Evolutionary conservation across 2,113 vertebrate genomes (phyloP).

Genomic region (Vulpes ferrilata): DNA sequence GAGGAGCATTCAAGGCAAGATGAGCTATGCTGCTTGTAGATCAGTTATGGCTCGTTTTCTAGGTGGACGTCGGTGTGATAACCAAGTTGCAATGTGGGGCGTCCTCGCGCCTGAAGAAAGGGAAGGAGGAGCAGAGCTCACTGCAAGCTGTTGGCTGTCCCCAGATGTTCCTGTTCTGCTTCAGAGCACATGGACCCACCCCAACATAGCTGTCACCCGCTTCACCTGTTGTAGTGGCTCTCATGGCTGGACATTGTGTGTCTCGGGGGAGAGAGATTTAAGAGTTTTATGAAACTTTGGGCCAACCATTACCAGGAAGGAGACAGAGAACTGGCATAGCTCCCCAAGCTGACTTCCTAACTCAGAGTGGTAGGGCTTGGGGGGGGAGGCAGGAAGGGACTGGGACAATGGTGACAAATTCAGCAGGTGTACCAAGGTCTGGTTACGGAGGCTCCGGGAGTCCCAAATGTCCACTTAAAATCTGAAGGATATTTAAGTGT

Average conservation of each 20-base stretch:
- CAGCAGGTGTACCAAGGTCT: neutral
- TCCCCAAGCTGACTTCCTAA: neutral
- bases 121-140: too few species aligned
- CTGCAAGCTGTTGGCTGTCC: accelerated
- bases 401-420: too few species aligned
- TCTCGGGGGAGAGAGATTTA: neutral
- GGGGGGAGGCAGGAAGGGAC: too few species aligned
- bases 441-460: neutral
- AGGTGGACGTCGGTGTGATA: accelerated
- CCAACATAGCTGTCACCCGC: accelerated
- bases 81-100: accelerated
- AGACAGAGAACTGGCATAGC: too few species aligned
- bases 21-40: accelerated
- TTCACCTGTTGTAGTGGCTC: accelerated
- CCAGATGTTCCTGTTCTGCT: accelerated
- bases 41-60: accelerated
- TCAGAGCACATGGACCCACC: accelerated
- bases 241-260: accelerated
- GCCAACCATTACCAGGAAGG: neutral
- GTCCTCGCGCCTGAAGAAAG: neutral
- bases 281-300: neutral
- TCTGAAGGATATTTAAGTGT: neutral
- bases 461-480: neutral
- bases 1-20: neutral
- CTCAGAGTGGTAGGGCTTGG: neutral